phyloP scores from a whole-genome alignment of 2,797 vertebrate genomes.

The Anguilla megastoma region DNA sequence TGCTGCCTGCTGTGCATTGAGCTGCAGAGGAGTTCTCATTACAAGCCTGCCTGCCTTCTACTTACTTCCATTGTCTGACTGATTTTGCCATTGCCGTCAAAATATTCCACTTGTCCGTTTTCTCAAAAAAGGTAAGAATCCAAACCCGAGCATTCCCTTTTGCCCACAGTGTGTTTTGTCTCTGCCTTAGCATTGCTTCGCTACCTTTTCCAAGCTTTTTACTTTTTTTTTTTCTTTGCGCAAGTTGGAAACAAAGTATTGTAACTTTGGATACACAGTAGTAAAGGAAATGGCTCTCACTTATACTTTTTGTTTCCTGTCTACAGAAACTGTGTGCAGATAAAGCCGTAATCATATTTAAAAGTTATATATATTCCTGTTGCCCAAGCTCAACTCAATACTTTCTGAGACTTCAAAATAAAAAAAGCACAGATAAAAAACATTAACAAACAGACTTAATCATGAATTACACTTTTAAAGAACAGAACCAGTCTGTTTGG shows the following conservation, averaged over 20 bases:
- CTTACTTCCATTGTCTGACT: conserved; percentile 54
- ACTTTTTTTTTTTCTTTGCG: conserved; percentile 13
- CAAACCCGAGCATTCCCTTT: not conserved
- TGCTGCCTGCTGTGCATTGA: conserved; percentile 48
- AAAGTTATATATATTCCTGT: conserved; percentile 37
- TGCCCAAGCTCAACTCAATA: conserved; percentile 31
- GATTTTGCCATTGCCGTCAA: conserved; percentile 46
- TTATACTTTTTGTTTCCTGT: not conserved
- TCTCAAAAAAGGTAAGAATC: conserved; percentile 65
- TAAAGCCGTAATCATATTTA: conserved; percentile 31
- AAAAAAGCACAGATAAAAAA: conserved; percentile 21
- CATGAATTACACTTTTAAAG: conserved; percentile 28
- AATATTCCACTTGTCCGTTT: conserved; percentile 49
- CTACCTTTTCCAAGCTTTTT: conserved; percentile 23
- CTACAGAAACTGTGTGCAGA: not conserved
- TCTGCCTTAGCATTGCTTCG: conserved; percentile 20
- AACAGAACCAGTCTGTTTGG: conserved; percentile 43
- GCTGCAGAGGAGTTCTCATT: conserved; percentile 62
- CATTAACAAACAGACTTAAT: conserved; percentile 25
- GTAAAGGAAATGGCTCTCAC: conserved; percentile 4
- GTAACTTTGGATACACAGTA: conserved; percentile 49
- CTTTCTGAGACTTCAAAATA: conserved; percentile 14
- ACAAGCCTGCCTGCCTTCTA: conserved; percentile 50
- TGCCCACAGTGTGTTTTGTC: not conserved
- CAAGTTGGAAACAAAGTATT: conserved; percentile 34